A percentile compares a stretch with the other conserved stretches of the same genome.
Evolutionary conservation across 2,888 invertebrate genomes (phyloP).

Genomic region (Drosophila emarginata): DNA sequence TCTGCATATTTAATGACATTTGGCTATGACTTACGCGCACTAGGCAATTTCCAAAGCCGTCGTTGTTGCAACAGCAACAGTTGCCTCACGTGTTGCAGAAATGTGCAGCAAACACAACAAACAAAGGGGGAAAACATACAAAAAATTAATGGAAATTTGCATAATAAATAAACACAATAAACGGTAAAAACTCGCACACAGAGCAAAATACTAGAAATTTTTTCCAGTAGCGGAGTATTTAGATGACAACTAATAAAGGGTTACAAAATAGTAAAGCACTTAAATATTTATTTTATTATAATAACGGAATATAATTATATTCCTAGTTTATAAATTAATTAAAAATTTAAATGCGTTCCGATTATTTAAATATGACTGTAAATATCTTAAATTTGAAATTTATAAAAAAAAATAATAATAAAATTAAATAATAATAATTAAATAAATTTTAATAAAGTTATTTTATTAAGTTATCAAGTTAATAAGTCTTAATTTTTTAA

Average conservation of each 20-base stretch:
- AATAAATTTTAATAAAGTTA: too few relatives aligned
- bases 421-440: too few relatives aligned
- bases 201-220: not conserved
- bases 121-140: not conserved
- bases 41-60: slow-evolving; percentile 52
- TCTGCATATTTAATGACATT: slow-evolving; percentile 57
- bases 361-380: too few relatives aligned
- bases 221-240: not conserved
- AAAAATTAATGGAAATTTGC: slow-evolving; percentile 75
- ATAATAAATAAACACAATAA: slow-evolving; percentile 72
- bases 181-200: slow-evolving; percentile 20
- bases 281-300: too few relatives aligned
- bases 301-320: too few relatives aligned
- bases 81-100: slow-evolving; percentile 43
- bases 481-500: too few relatives aligned
- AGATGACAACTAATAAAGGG: not conserved
- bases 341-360: too few relatives aligned
- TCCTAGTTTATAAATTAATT: too few relatives aligned
- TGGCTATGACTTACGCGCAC: slow-evolving; percentile 49
- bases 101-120: slow-evolving; percentile 54
- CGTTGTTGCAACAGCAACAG: slow-evolving; percentile 39
- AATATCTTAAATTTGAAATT: too few relatives aligned
- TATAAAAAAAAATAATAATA: too few relatives aligned
- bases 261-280: too few relatives aligned
- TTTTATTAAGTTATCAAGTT: too few relatives aligned